Percentiles rank a stretch among this genome's conserved stretches.
Evolutionary conservation across 2,797 vertebrate genomes (phyloP).

Genomic region (Rhinatrema bivittatum): DNA sequence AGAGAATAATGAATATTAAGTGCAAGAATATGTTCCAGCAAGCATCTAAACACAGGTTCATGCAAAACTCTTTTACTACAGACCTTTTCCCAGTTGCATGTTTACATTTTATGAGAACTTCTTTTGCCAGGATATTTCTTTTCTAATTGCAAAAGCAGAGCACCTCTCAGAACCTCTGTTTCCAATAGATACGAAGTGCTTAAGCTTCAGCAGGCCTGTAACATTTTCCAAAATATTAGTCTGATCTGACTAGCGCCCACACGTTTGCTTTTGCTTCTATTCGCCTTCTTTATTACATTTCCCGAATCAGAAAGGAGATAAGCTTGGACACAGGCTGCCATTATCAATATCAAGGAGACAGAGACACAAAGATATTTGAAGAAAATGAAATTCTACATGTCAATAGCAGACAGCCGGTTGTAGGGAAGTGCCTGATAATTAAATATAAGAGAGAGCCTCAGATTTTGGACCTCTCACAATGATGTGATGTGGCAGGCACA

Average conservation of each 20-base stretch:
- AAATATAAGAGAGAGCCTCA: constrained; percentile 55
- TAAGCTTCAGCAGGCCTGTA: background rate
- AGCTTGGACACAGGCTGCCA: constrained; percentile 38
- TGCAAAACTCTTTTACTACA: too few species aligned
- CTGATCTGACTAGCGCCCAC: constrained; percentile 25
- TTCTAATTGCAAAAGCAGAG: background rate
- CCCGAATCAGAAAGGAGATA: constrained; percentile 53
- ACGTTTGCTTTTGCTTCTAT: constrained; percentile 37
- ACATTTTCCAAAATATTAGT: constrained; percentile 2
- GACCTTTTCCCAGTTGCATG: too few species aligned
- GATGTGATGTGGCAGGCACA: constrained; percentile 39
- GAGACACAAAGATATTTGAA: constrained; percentile 35
- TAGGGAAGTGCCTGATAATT: constrained; percentile 65
- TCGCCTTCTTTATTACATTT: constrained; percentile 55
- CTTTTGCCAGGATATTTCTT: too few species aligned
- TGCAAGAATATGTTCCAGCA: too few species aligned
- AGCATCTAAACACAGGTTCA: too few species aligned
- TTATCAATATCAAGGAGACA: constrained; percentile 57
- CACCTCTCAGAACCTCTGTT: constrained; percentile 5
- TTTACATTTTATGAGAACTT: too few species aligned
- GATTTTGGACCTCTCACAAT: constrained; percentile 41
- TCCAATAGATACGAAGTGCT: constrained; percentile 10
- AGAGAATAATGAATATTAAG: constrained; percentile 3
- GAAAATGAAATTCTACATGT: constrained; percentile 60
- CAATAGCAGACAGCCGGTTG: constrained; percentile 49